Evolutionary conservation across 2,888 invertebrate species (phyloP).

Genomic region (Xestoiulus laeticollis): DNA sequence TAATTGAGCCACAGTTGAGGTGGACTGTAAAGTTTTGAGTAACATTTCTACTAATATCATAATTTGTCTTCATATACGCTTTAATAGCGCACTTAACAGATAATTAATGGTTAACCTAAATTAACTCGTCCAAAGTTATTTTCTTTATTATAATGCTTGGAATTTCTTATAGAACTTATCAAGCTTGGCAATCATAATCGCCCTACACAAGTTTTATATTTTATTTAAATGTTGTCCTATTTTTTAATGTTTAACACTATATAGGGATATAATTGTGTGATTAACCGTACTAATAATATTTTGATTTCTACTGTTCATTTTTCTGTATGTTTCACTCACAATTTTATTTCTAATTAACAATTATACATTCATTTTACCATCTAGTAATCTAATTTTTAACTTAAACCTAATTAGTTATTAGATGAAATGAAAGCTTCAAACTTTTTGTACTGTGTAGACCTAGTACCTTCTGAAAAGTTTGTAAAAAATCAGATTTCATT

Average conservation of each 20-base stretch:
- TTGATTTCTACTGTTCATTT: too few species aligned
- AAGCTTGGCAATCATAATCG: neutral
- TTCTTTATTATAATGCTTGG: neutral
- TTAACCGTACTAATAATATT: neutral
- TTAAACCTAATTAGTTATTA: too few species aligned
- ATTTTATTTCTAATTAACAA: too few species aligned
- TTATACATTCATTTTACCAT: too few species aligned
- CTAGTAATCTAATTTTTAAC: too few species aligned
- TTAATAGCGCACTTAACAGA: neutral
- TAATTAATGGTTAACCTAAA: neutral
- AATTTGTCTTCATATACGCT: neutral
- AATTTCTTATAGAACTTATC: neutral
- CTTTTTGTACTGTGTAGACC: too few species aligned
- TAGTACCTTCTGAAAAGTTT: too few species aligned
- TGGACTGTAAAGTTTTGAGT: neutral
- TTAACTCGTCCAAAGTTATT: neutral
- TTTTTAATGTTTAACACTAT: neutral
- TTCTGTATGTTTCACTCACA: too few species aligned
- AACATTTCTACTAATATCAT: neutral
- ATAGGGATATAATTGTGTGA: neutral
- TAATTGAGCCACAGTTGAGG: neutral
- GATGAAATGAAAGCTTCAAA: too few species aligned
- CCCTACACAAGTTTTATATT: neutral
- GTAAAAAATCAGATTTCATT: too few species aligned
- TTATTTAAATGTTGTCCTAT: neutral